Conservation (phyloP, 2,113 vertebrate genomes). For the Hydrolagus affinis region DNA sequence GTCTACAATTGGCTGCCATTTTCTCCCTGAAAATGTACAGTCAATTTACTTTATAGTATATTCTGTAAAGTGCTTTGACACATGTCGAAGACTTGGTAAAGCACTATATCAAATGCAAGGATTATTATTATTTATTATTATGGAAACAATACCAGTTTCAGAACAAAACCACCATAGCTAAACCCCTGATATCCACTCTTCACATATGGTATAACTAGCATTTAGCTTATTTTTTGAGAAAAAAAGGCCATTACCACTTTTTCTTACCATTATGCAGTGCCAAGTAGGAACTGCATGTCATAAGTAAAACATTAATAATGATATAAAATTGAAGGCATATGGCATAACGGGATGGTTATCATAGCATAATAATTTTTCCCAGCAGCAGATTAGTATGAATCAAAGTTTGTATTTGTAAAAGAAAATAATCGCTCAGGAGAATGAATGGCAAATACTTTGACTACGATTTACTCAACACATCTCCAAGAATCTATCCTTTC, state of each 20-base stretch:
- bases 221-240: neutral
- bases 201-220: neutral
- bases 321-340: neutral
- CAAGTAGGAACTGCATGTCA: neutral
- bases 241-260: neutral
- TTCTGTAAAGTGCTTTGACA: no score
- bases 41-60: no score
- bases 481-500: neutral
- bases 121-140: no score
- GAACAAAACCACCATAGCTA: no score
- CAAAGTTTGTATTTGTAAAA: neutral
- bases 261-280: neutral
- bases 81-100: no score
- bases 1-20: no score
- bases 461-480: neutral
- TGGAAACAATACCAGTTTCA: neutral
- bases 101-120: no score
- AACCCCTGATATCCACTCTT: neutral
- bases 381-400: neutral
- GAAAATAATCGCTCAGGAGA: neutral
- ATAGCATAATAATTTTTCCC: neutral
- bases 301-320: neutral
- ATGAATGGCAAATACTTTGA: neutral
- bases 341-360: neutral
- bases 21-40: no score